These are phyloP conservation scores for Porites cylindrica DNA, from an alignment of 92 coral and sea anemone genomes.

Conservation along the genomic window DNA sequence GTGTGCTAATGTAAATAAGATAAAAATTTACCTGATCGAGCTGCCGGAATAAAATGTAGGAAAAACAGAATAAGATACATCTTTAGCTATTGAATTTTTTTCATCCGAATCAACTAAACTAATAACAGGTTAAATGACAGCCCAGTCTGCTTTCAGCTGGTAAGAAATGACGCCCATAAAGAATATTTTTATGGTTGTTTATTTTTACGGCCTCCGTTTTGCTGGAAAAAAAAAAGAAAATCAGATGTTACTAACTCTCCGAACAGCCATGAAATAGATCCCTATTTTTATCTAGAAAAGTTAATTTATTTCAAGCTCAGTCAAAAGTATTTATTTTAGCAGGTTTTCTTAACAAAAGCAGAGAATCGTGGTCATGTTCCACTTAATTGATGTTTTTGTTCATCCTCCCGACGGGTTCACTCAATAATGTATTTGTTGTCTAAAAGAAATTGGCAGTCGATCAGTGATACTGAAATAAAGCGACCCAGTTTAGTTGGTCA, in stretches of 20 bases:
- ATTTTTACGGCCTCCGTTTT: not conserved
- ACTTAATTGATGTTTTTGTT: not conserved
- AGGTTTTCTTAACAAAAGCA: no score
- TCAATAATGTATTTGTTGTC: not conserved
- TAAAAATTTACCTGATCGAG: constrained; percentile 8
- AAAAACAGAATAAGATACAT: not conserved
- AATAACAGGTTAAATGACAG: constrained; percentile 4
- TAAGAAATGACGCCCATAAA: constrained; percentile 8
- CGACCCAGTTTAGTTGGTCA: not conserved
- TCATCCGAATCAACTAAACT: not conserved
- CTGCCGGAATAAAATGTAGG: not conserved
- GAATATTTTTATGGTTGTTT: not conserved
- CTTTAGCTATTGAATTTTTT: not conserved
- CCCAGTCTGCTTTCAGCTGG: constrained; percentile 13
- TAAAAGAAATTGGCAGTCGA: not conserved
- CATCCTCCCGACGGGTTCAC: not conserved
- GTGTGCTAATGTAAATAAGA: not conserved
- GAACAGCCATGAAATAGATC: not conserved
- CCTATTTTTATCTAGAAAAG: no score
- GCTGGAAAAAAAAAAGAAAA: not conserved
- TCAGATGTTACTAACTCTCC: not conserved
- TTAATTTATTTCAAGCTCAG: no score
- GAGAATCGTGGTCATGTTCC: not conserved
- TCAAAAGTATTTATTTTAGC: no score
- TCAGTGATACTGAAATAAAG: not conserved